phyloP scores from a whole-genome alignment of 2,113 vertebrate species.

The Sula dactylatra region DNA sequence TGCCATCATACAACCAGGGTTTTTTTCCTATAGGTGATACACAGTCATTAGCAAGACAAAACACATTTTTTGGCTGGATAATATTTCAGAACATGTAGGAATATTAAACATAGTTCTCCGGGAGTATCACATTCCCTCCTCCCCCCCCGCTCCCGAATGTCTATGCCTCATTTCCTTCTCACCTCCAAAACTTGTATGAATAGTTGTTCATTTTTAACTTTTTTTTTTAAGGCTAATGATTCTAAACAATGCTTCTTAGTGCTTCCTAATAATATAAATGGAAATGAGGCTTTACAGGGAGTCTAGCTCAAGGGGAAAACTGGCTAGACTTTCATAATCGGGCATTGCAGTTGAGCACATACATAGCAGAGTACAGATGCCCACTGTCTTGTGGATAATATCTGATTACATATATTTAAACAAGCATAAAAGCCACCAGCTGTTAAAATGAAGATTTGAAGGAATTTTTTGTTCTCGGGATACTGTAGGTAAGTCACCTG shows the following conservation, averaged over 20 bases:
- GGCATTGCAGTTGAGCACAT: neutral
- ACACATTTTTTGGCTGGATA: neutral
- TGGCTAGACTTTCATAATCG: neutral
- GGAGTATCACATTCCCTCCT: conserved; percentile 1
- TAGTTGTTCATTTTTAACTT: neutral
- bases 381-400: neutral
- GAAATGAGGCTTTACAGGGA: conserved; percentile 36
- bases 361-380: neutral
- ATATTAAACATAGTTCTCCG: neutral
- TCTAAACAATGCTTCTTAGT: conserved; percentile 42
- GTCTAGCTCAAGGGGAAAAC: neutral
- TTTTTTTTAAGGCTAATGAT: neutral
- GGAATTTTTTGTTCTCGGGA: neutral
- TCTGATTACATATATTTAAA: neutral
- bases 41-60: conserved; percentile 26
- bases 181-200: neutral
- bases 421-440: neutral
- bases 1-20: neutral
- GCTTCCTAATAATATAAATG: conserved; percentile 2
- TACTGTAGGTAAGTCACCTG: neutral
- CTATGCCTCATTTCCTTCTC: conserved; percentile 46
- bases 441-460: neutral
- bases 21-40: neutral
- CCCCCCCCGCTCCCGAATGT: neutral
- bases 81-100: conserved; percentile 25